These are phyloP conservation scores for Hestina assimilis DNA, from an alignment of 1,140 invertebrate species.

Conservation along the genomic window DNA sequence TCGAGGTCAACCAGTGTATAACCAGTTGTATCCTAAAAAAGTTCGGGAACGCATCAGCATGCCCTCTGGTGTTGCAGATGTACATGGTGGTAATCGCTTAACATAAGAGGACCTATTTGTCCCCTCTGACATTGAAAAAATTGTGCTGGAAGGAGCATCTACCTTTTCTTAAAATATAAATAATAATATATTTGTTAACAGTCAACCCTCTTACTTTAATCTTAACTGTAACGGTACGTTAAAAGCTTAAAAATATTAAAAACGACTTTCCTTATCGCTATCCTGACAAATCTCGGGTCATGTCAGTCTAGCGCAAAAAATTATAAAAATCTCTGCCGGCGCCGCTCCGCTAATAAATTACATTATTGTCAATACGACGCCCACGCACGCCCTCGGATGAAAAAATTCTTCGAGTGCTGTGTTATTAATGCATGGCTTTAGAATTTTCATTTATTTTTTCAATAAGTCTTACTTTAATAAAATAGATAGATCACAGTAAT, in stretches of 20 bases:
- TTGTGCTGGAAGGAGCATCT: no score
- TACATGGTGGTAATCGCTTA: no score
- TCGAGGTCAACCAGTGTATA: no score
- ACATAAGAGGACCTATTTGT: no score
- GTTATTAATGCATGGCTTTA: not conserved
- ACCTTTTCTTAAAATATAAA: not conserved
- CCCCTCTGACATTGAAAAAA: no score
- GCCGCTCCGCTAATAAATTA: slow-evolving; percentile 38
- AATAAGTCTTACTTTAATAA: not conserved
- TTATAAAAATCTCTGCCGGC: slow-evolving; percentile 22
- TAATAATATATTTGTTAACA: not conserved
- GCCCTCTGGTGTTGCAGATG: no score
- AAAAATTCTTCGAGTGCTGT: slow-evolving; percentile 13
- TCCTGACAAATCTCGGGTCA: slow-evolving; percentile 36
- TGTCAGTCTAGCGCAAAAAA: slow-evolving; percentile 30
- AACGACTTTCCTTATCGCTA: slow-evolving; percentile 28
- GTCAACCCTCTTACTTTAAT: not conserved
- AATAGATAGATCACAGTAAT: no score
- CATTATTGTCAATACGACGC: slow-evolving; percentile 37
- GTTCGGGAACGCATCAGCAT: no score
- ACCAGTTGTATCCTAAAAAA: no score
- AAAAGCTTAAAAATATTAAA: slow-evolving; percentile 12
- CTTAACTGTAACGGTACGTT: slow-evolving; percentile 1
- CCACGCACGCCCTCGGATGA: slow-evolving; percentile 18
- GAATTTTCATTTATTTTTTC: not conserved